A percentile compares a stretch with the other conserved stretches of the same genome.
Evolutionary conservation across 2,113 vertebrate genomes (phyloP).

Genomic region (Rhinopomastus cyanomelas): DNA sequence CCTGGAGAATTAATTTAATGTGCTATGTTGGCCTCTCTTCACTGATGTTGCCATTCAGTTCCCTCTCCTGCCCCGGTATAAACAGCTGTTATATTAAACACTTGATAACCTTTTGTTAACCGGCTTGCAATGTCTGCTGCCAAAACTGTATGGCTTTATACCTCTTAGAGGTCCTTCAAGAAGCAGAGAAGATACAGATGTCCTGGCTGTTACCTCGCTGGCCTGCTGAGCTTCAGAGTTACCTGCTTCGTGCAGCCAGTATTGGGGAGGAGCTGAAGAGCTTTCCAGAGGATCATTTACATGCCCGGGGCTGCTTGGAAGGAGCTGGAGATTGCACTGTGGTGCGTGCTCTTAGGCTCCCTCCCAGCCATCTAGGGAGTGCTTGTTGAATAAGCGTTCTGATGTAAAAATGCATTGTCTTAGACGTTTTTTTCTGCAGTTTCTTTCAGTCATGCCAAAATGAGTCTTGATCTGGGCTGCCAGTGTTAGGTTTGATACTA

Average conservation of each 20-base stretch:
- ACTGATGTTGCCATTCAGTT: background rate
- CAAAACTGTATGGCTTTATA: background rate
- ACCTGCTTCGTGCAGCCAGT: rapidly evolving
- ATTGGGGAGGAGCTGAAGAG: background rate
- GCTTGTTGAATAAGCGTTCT: background rate
- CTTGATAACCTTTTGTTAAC: background rate
- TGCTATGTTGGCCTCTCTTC: background rate
- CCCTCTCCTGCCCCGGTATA: background rate
- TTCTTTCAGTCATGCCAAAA: background rate
- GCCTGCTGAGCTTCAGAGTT: background rate
- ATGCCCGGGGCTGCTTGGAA: background rate
- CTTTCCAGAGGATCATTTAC: background rate
- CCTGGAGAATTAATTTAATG: background rate
- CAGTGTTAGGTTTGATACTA: background rate
- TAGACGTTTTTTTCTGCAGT: background rate
- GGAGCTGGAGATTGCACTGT: background rate
- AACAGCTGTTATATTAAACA: background rate
- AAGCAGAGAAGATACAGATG: background rate
- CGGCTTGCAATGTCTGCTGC: background rate
- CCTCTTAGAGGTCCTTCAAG: background rate
- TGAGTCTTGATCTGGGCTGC: background rate
- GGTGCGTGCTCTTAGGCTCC: rapidly evolving
- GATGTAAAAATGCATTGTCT: background rate
- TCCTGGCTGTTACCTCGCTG: rapidly evolving
- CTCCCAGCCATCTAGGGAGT: background rate